Base-by-base conservation (phyloP, 2,888 invertebrate genomes). In the Autographa gamma region DNA sequence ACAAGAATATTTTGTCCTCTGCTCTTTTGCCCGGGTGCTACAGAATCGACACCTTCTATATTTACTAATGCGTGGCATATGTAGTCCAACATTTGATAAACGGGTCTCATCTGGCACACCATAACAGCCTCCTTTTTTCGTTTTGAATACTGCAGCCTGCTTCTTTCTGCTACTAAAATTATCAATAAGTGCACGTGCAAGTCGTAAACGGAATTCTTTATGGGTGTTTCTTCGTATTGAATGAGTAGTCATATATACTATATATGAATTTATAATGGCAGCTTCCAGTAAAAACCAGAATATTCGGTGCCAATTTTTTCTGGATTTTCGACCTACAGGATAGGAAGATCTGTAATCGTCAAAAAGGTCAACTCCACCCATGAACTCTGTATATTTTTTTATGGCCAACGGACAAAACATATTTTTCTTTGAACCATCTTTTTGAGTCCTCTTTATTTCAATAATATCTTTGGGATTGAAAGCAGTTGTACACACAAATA, bases 331-430 rank as follows among this genome's bases (percentile, higher is more conserved):
- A 52, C 73, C 73, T 41, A 83, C 79, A 16, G 80, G 70, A 66
- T 86, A 86, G 5, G 85, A 85, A 8, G 78, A 76, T 25, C 83
- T 74, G 72, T 79, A 85, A 72, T 86, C 85, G 66, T 85, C 85
- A 69, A 69, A 69, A 56, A 60, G 41, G 34, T 69, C 60, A 32
- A 60, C 60, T 85, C 82, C n/a, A 83, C 82, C 41, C 81, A 80
- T 32, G 43, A 43, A 43, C 63, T 73, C 67, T n/a, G 82, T 83
- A 62, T 85, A 83, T 60, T 67, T 61, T 56, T 71, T 77, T 70
- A 85, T 85, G 34, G 85, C 81, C 61, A 66, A 64, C 8, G 84
- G 83, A 69, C 80, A 82, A 63, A 82, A 71, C 73, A 84, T 79
- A 18, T 79, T 72, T 64, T 65, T 71, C 77, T 69, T 84, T 66